Conservation (phyloP, 2,113 vertebrate species). For the Crotalus helleri region DNA sequence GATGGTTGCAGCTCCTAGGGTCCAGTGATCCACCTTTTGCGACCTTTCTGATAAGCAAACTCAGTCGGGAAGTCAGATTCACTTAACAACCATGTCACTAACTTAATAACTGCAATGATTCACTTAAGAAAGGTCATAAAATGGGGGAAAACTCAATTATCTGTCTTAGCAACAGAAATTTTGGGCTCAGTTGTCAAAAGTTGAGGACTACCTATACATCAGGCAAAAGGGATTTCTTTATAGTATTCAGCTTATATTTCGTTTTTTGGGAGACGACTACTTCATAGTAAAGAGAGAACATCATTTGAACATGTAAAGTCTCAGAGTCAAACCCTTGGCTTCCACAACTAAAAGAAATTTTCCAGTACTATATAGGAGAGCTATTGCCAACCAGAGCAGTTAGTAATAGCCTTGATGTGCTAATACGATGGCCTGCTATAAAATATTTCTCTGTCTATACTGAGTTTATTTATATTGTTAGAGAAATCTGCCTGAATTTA, state of each 20-base stretch:
- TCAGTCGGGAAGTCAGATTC: neutral
- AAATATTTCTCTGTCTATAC: neutral
- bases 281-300: neutral
- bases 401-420: neutral
- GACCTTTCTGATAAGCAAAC: neutral
- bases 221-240: neutral
- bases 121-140: neutral
- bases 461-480: neutral
- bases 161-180: neutral
- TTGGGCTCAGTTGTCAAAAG: neutral
- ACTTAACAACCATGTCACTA: neutral
- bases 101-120: neutral
- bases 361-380: neutral
- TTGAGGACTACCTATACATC: neutral
- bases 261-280: neutral
- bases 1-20: neutral
- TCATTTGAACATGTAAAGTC: neutral
- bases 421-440: neutral
- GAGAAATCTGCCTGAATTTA: neutral
- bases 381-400: neutral
- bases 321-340: neutral
- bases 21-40: neutral
- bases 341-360: neutral
- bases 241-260: neutral
- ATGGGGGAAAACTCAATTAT: neutral